Conservation (phyloP, 2,797 vertebrate genomes). For the Sternarchorhynchus goeldii region DNA sequence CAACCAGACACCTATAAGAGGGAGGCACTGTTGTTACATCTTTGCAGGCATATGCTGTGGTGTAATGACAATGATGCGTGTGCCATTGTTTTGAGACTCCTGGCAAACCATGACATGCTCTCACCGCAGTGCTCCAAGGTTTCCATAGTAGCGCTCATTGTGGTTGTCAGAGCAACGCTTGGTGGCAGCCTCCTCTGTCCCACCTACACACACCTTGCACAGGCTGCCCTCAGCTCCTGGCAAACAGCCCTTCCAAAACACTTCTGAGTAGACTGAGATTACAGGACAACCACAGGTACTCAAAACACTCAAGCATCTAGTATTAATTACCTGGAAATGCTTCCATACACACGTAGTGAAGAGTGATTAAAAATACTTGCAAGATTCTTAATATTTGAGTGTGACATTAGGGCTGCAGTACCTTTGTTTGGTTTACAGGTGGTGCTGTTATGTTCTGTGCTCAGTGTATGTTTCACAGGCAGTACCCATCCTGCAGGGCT, state of each 20-base stretch:
- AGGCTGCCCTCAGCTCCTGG: constrained; percentile 83
- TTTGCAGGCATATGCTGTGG: background rate
- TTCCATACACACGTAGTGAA: background rate
- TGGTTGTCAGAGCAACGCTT: constrained; percentile 87
- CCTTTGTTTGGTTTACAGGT: constrained; percentile 81
- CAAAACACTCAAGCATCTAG: background rate
- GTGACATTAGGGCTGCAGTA: constrained; percentile 53
- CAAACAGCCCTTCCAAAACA: constrained; percentile 93
- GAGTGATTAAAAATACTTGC: background rate
- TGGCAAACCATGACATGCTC: constrained; percentile 8
- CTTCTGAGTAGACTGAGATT: constrained; percentile 75
- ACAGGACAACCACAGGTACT: constrained; percentile 13
- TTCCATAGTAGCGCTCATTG: constrained; percentile 89
- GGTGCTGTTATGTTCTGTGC: constrained; percentile 68
- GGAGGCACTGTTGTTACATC: background rate
- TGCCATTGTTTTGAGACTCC: background rate
- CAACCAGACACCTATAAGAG: constrained; percentile 81
- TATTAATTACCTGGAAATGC: background rate
- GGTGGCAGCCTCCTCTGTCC: constrained; percentile 75
- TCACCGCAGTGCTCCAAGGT: constrained; percentile 87
- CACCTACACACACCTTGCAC: constrained; percentile 90
- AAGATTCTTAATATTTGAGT: constrained; percentile 1
- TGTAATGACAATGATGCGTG: background rate
- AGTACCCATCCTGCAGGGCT: constrained; percentile 90
- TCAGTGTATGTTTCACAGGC: constrained; percentile 73